Base-by-base conservation (phyloP, 2,797 vertebrate genomes). In the Oryzias sinensis region DNA sequence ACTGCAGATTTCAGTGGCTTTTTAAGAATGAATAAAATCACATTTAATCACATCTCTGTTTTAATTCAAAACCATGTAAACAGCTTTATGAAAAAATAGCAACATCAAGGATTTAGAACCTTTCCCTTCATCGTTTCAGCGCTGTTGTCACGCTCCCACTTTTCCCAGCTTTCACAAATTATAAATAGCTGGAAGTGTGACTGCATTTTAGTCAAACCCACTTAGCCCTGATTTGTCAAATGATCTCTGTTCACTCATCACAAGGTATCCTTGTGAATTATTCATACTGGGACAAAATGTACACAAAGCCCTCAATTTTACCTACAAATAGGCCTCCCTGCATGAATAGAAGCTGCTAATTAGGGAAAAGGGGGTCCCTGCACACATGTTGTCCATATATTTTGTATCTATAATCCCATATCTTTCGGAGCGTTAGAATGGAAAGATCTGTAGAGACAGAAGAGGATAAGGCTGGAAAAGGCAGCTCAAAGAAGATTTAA, bases 211-310 rank as follows among this genome's bases (percentile, higher is more conserved):
- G 53, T 58, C 59, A 56, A 49, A 64, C 0, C 16, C 66, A 54
- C 62, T 59, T 48, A 42, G 60, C 33, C 33, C 17, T 0, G 33
- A 50, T 62, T 65, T 56, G 47, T 62, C 59, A 53, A 67, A 69
- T 70, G 62, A 67, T 52, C 27, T 59, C 55, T 56, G 56, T 60
- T 54, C 43, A 7, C 41, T 44, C 60, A 52, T 54, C 24, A 18
- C 56, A 50, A 17, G n/a, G 27, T n/a, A 48, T 14, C 57, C 14
- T 51, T 37, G 29, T 68, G 46, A 59, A 71, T 75, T 68, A 72
- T 79, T 75, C 14, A 45, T 20, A 40, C 33, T 5, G 14, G 49
- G 20, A 48, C 37, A 46, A 22, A 65, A 53, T 44, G 14, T 54
- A 47, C 33, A 43, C 50, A 61, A 18, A 43, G 16, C 0, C 4